phyloP scores from a whole-genome alignment of 2,888 invertebrate species.

The Caenorhabditis imperialis region DNA sequence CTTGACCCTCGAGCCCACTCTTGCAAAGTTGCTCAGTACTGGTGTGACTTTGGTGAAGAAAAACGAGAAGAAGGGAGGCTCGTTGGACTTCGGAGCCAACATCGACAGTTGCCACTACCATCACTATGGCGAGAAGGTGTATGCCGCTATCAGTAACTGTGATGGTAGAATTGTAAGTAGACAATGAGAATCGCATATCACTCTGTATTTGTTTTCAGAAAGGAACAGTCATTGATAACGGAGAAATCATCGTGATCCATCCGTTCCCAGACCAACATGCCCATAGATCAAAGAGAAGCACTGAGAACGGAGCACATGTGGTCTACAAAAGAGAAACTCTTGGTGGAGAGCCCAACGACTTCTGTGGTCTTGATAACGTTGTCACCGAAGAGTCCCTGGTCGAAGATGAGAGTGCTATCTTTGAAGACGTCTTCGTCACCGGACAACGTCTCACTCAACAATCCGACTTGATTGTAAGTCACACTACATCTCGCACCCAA shows the following conservation, averaged over 20 bases:
- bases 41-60: slow-evolving; percentile 64
- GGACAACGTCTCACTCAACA: slow-evolving; percentile 73
- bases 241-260: slow-evolving; percentile 74
- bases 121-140: slow-evolving; percentile 67
- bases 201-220: slow-evolving; percentile 67
- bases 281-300: slow-evolving; percentile 65
- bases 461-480: slow-evolving; percentile 69
- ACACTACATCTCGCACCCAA: not conserved
- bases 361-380: slow-evolving; percentile 76
- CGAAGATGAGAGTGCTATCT: slow-evolving; percentile 76
- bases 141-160: slow-evolving; percentile 76
- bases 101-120: slow-evolving; percentile 74
- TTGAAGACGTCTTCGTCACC: slow-evolving; percentile 76
- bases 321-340: slow-evolving; percentile 73
- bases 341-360: slow-evolving; percentile 64
- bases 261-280: slow-evolving; percentile 75
- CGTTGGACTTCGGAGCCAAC: slow-evolving; percentile 50
- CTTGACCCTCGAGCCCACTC: slow-evolving; percentile 66
- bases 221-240: slow-evolving; percentile 72
- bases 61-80: slow-evolving; percentile 66
- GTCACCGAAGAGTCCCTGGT: slow-evolving; percentile 75
- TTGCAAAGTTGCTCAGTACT: slow-evolving; percentile 64
- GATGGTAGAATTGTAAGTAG: slow-evolving; percentile 72
- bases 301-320: slow-evolving; percentile 70
- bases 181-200: slow-evolving; percentile 10